These are phyloP conservation scores for Campylorhamphus procurvoides DNA, from an alignment of 2,113 vertebrate genomes.

Conservation along the genomic window DNA sequence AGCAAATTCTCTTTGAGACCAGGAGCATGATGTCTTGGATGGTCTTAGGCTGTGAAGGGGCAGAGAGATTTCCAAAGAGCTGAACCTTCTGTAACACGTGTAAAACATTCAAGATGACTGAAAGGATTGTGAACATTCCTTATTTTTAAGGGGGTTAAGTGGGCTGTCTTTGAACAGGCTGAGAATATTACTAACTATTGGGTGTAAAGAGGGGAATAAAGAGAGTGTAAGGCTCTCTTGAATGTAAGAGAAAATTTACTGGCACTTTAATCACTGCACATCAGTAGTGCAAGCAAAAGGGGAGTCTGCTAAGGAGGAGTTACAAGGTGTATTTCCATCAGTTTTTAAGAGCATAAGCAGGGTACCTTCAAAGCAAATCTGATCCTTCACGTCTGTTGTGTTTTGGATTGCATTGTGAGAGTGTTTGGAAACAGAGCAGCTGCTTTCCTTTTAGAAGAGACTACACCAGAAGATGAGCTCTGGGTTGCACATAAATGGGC, in stretches of 20 bases:
- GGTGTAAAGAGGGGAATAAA: background rate
- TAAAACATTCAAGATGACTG: background rate
- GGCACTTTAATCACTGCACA: background rate
- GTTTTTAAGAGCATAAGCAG: background rate
- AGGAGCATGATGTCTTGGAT: background rate
- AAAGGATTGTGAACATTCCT: background rate
- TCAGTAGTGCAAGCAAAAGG: background rate
- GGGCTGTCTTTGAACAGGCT: background rate
- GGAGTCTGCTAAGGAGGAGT: background rate
- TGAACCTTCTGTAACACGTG: background rate
- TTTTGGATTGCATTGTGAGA: background rate
- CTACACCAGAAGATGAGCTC: background rate
- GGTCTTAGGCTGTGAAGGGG: background rate
- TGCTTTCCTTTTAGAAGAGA: background rate
- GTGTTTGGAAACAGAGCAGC: background rate
- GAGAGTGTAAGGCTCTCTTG: background rate
- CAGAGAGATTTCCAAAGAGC: background rate
- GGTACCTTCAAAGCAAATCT: background rate
- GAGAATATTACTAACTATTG: background rate
- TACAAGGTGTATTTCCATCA: background rate
- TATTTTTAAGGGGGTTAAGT: background rate
- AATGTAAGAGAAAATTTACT: background rate
- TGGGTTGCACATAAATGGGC: background rate
- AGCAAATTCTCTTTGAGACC: background rate
- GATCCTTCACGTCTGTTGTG: rapidly evolving